Conservation (phyloP, 2,888 invertebrate genomes). For the Stictocephala bisonia region DNA sequence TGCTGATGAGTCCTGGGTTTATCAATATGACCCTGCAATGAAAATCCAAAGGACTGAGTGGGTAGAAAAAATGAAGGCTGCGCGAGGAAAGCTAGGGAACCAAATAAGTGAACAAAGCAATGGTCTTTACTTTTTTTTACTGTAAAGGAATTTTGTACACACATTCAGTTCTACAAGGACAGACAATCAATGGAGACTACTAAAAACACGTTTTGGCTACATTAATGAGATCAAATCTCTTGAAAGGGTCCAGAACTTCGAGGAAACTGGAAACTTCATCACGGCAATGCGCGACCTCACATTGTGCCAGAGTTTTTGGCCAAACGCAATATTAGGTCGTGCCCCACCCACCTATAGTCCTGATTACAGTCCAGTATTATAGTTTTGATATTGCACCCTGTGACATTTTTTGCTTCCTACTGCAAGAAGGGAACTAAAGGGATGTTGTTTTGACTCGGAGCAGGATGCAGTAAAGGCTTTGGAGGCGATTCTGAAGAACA, state of each 20-base stretch:
- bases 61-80: slow-evolving; percentile 5
- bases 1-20: slow-evolving; percentile 5
- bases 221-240: slow-evolving; percentile 11
- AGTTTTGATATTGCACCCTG: background rate
- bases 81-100: slow-evolving; percentile 20
- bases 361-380: too few species aligned
- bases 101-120: slow-evolving; percentile 23
- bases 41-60: background rate
- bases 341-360: slow-evolving; percentile 1
- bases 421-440: background rate
- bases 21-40: slow-evolving; percentile 7
- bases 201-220: slow-evolving; percentile 35
- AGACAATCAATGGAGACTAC: slow-evolving; percentile 39
- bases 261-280: slow-evolving; percentile 35
- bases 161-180: slow-evolving; percentile 28
- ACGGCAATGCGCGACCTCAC: slow-evolving; percentile 33
- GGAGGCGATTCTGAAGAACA: slow-evolving; percentile 6
- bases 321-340: background rate
- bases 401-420: background rate
- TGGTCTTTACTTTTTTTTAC: slow-evolving; percentile 42
- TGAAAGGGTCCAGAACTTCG: slow-evolving; percentile 26
- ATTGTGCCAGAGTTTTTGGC: slow-evolving; percentile 6
- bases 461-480: slow-evolving; percentile 13
- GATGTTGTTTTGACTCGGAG: slow-evolving; percentile 1
- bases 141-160: slow-evolving; percentile 34